These are phyloP conservation scores for Papilio glaucus DNA, from an alignment of 1,140 invertebrate species.

Conservation along the genomic window DNA sequence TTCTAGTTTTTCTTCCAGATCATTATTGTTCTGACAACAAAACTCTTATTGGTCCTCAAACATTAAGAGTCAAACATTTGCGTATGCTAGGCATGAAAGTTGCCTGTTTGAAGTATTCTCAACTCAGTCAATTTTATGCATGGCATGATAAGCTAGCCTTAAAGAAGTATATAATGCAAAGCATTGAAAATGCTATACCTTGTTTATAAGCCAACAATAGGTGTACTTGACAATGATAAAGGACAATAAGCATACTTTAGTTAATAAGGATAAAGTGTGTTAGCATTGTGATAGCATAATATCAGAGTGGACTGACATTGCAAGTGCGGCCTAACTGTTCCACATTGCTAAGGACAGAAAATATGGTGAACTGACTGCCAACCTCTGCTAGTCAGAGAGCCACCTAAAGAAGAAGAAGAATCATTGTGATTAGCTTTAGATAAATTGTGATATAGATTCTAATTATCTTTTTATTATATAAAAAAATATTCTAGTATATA, in stretches of 20 bases:
- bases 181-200: slow-evolving; percentile 51
- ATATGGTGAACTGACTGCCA: too few relatives aligned
- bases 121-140: slow-evolving; percentile 78
- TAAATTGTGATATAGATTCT: slow-evolving; percentile 12
- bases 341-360: too few relatives aligned
- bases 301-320: too few relatives aligned
- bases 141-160: slow-evolving; percentile 60
- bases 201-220: slow-evolving; percentile 37
- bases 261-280: not conserved
- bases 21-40: slow-evolving; percentile 85
- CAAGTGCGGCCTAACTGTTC: too few relatives aligned
- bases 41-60: slow-evolving; percentile 85
- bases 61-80: slow-evolving; percentile 86
- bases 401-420: too few relatives aligned
- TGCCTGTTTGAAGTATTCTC: slow-evolving; percentile 84
- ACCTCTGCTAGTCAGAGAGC: too few relatives aligned
- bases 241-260: not conserved
- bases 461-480: too few relatives aligned
- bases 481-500: slow-evolving; percentile 1
- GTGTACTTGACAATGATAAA: not conserved
- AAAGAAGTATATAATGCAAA: slow-evolving; percentile 57
- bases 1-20: slow-evolving; percentile 87
- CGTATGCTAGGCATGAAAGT: slow-evolving; percentile 86
- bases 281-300: too few relatives aligned
- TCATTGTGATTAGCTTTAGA: not conserved